Conservation (phyloP, 2,797 vertebrate species). For the Sebastes kiyomatsui region DNA sequence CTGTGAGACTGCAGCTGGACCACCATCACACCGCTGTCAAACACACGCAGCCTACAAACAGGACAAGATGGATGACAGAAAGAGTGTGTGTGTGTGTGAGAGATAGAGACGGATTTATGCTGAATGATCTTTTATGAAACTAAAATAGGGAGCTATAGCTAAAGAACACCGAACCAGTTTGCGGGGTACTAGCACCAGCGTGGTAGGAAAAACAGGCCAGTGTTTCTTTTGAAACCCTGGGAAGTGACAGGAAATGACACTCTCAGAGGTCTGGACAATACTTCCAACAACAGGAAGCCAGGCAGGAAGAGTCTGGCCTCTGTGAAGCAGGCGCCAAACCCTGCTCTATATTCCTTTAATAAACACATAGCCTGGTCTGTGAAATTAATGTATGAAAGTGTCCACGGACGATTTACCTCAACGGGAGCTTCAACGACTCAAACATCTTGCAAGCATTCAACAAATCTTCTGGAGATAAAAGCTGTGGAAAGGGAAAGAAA, state of each 20-base stretch:
- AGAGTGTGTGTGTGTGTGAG: not conserved
- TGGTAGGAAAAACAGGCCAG: conserved; percentile 29
- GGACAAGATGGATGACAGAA: conserved; percentile 13
- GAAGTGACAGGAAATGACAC: conserved; percentile 77
- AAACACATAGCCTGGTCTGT: conserved; percentile 26
- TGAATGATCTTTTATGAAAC: not conserved
- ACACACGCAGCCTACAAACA: conserved; percentile 89
- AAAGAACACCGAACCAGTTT: not conserved
- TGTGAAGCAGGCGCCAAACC: conserved; percentile 51
- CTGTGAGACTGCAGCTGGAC: conserved; percentile 98
- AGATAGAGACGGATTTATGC: not conserved
- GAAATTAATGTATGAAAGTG: not conserved
- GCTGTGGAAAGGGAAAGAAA: conserved; percentile 66
- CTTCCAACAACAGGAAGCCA: conserved; percentile 84
- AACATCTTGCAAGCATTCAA: conserved; percentile 97
- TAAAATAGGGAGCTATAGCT: not conserved
- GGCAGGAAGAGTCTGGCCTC: conserved; percentile 81
- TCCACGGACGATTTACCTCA: conserved; percentile 81
- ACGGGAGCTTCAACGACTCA: conserved; percentile 91
- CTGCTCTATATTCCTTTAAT: conserved; percentile 35
- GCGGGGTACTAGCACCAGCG: not conserved
- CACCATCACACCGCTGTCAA: conserved; percentile 99
- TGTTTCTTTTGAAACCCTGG: conserved; percentile 64
- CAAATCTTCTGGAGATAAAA: conserved; percentile 97
- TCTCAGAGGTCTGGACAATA: conserved; percentile 61